These are phyloP conservation scores for Danaus melanippus DNA, from an alignment of 1,140 invertebrate genomes.

Conservation along the genomic window DNA sequence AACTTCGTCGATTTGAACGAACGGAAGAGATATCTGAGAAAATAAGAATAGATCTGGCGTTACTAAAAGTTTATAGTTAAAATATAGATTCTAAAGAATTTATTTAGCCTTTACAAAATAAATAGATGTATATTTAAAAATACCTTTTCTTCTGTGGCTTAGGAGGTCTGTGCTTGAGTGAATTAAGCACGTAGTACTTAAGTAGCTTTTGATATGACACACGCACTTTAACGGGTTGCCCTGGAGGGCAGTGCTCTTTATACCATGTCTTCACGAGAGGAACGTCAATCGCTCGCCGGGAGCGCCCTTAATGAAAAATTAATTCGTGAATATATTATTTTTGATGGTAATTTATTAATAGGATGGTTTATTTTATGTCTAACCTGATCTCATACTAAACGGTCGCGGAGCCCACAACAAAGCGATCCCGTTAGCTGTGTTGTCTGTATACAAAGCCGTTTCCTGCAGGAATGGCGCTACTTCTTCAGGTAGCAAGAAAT, in stretches of 20 bases:
- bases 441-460: slow-evolving; percentile 96
- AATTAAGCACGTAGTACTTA: slow-evolving; percentile 99
- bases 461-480: slow-evolving; percentile 95
- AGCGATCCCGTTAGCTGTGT: slow-evolving; percentile 99
- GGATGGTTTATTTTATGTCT: slow-evolving; percentile 9
- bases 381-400: slow-evolving; percentile 95
- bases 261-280: slow-evolving; percentile 99
- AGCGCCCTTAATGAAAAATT: slow-evolving; percentile 73
- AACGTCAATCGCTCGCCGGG: slow-evolving; percentile 94
- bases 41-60: slow-evolving; percentile 2
- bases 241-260: slow-evolving; percentile 97
- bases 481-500: slow-evolving; percentile 92
- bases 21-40: slow-evolving; percentile 87
- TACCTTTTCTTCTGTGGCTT: slow-evolving; percentile 98
- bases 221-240: slow-evolving; percentile 98
- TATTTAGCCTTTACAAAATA: too few species aligned
- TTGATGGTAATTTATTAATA: slow-evolving; percentile 15
- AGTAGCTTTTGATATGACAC: slow-evolving; percentile 99
- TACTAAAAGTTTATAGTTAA: too few species aligned
- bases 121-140: slow-evolving; percentile 13
- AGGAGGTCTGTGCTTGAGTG: slow-evolving; percentile 95
- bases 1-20: slow-evolving; percentile 99
- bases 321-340: slow-evolving; percentile 10
- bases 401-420: slow-evolving; percentile 98
- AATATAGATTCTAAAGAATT: too few species aligned